Conservation (phyloP, 2,113 vertebrate genomes). For the Serilophus lunatus region DNA sequence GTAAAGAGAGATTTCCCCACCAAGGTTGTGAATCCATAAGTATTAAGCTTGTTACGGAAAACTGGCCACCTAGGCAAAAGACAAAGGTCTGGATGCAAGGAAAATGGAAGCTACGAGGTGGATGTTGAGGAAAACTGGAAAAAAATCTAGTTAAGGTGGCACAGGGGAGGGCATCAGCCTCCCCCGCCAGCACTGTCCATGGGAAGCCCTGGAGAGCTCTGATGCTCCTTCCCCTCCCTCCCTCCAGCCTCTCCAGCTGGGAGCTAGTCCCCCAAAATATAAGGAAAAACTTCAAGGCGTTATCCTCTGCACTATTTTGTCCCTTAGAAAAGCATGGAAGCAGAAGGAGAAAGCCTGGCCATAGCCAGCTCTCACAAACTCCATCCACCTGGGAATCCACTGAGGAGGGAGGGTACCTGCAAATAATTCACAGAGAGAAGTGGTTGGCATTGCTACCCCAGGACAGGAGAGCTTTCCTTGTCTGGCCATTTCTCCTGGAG, state of each 20-base stretch:
- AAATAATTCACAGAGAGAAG: background rate
- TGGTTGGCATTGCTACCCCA: background rate
- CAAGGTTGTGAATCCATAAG: background rate
- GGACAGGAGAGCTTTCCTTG: background rate
- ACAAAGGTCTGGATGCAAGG: background rate
- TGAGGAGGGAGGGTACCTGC: background rate
- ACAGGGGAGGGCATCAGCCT: background rate
- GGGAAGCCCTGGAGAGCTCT: background rate
- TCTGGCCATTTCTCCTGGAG: background rate
- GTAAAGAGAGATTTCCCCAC: background rate
- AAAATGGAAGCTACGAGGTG: fast-evolving
- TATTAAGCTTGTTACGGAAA: background rate
- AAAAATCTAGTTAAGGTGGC: background rate
- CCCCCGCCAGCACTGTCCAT: background rate
- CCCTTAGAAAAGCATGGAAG: background rate
- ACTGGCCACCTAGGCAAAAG: background rate
- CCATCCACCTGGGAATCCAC: background rate
- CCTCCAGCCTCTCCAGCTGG: background rate
- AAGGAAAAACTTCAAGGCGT: too few species aligned
- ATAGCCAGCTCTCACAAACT: background rate
- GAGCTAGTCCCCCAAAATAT: background rate
- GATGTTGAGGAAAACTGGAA: background rate
- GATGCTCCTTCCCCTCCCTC: background rate
- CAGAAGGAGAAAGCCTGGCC: background rate
- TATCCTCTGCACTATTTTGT: background rate